Evolutionary conservation across 2,888 invertebrate genomes (phyloP), one percentile per base, ranked within the genome.

Genomic region (Polyommatus iphigenia): DNA sequence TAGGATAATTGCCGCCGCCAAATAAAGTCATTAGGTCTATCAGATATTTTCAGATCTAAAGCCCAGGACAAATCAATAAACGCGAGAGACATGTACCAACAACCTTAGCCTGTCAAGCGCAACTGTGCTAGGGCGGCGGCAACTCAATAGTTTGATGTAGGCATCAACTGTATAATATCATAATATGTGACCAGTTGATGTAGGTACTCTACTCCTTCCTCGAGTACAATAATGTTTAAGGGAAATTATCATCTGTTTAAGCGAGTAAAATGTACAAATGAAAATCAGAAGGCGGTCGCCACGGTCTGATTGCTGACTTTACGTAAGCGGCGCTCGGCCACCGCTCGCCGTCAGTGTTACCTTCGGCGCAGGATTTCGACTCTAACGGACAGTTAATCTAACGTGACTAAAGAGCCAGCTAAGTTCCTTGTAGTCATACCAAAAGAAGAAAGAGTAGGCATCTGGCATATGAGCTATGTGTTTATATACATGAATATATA

Each of bases 231-330:
- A 50, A 57, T n/a, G 59, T 20, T 20, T 59, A 7, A 59, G 59
- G 10, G 24, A 62, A 62, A 24, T 62, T 24, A 29, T 29, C 67
- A 29, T 29, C 67, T 67, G 67, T 29, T 67, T 18, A 15, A 29
- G 18, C 18, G 0, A 32, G 77, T 78, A 77, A 77, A 77, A 76
- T 76, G 77, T 29, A 62, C 62, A 67, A 67, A 67, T 32, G 67
- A 32, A 67, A 67, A 67, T 32, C 29, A 6, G 67, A 67, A 67
- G 82, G 81, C 82, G 82, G 84, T 84, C 82, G 90, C 86, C 88
- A 89, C 89, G 91, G 91, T 91, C 90, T 90, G 89, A 90, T 92
- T 91, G 84, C 87, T 78, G 79, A 71, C 71, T 77, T 78, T 83
- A 79, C 78, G 79, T 80, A 79, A 81, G 79, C 82, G 72, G 77